Evolutionary conservation across 2,113 vertebrate species (phyloP).

Genomic region (Myrmecophaga tridactyla): DNA sequence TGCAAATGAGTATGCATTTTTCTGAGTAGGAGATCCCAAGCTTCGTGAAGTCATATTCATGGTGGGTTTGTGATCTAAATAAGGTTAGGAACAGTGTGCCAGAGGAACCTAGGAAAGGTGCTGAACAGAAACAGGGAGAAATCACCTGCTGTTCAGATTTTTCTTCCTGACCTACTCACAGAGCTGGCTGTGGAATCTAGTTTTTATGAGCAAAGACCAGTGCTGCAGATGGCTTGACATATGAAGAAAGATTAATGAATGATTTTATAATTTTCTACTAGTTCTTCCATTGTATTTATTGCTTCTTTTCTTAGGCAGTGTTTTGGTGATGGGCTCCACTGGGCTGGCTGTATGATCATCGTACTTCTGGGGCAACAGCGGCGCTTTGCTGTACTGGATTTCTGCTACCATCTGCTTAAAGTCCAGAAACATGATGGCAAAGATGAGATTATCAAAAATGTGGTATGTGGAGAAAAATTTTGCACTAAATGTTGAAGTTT

Average conservation of each 20-base stretch:
- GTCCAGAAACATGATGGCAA: conserved; percentile 93
- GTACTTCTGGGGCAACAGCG: conserved; percentile 91
- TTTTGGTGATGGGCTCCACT: conserved; percentile 92
- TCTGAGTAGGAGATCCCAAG: background rate
- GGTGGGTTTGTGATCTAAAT: background rate
- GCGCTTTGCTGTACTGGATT: conserved; percentile 91
- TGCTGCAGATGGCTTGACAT: accelerated
- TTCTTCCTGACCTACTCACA: accelerated
- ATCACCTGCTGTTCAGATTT: accelerated
- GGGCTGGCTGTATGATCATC: conserved; percentile 94
- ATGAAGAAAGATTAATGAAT: background rate
- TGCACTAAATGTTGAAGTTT: background rate
- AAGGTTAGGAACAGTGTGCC: background rate
- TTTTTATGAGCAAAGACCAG: background rate
- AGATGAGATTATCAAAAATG: conserved; percentile 93
- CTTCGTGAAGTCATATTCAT: background rate
- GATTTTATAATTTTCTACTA: accelerated
- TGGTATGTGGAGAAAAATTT: conserved; percentile 83
- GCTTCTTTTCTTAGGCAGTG: conserved; percentile 84
- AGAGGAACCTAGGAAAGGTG: background rate
- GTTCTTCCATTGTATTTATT: accelerated
- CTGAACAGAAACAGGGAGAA: background rate
- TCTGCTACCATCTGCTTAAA: conserved; percentile 92
- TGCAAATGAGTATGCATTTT: background rate
- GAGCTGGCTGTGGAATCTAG: background rate